Percentiles rank a stretch among this genome's conserved stretches.
Conservation (phyloP, 2,113 vertebrate species). For the Numida meleagris region DNA sequence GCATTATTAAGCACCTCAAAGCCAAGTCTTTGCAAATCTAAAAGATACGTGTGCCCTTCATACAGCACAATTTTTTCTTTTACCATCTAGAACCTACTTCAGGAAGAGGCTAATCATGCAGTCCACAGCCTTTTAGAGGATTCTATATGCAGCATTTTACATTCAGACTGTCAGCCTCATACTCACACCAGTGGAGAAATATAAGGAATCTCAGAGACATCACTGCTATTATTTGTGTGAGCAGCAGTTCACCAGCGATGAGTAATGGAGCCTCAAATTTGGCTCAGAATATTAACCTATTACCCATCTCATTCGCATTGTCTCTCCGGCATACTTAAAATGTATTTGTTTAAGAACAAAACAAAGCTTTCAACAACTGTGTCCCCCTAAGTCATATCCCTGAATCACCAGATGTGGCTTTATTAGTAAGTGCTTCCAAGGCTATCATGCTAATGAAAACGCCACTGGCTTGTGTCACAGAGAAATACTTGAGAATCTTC, state of each 20-base stretch:
- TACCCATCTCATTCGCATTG: not conserved
- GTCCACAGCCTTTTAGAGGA: not conserved
- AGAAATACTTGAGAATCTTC: not conserved
- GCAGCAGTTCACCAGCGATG: not conserved
- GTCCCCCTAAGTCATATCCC: not conserved
- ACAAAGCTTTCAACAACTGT: not conserved
- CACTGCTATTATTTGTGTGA: not conserved
- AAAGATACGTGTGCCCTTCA: not conserved
- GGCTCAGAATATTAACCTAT: not conserved
- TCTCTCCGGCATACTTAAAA: not conserved
- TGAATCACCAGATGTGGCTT: not conserved
- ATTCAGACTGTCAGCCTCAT: not conserved
- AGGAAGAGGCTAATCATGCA: not conserved
- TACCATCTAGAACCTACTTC: not conserved
- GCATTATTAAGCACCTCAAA: not conserved
- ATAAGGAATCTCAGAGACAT: not conserved
- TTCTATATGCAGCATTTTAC: not conserved
- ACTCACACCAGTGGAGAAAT: not conserved
- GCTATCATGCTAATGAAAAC: not conserved
- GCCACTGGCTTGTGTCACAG: not conserved
- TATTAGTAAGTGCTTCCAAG: not conserved
- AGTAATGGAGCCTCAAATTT: not conserved
- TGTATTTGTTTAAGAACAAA: not conserved
- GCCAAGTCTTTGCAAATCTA: not conserved
- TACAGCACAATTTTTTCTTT: not conserved